A percentile compares a stretch with the other conserved stretches of the same genome.
Conservation (phyloP, 1,140 invertebrate genomes). For the Drosophila miranda region DNA sequence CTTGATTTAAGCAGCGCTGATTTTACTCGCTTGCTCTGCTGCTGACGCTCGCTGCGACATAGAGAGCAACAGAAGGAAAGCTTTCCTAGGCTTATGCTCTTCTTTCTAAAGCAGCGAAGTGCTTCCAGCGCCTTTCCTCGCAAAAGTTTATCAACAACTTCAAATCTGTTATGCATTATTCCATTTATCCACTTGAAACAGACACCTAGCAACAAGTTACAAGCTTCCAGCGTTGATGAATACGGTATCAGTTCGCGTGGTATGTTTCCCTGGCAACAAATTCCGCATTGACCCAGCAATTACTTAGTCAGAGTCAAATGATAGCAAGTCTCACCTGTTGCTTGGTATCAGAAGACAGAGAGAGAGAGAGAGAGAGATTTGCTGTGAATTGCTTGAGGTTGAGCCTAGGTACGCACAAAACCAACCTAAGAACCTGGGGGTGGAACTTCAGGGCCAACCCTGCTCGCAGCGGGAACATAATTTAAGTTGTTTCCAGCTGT, state of each 20-base stretch:
- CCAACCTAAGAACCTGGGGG: constrained; percentile 68
- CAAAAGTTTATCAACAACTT: constrained; percentile 10
- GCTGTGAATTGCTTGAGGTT: constrained; percentile 69
- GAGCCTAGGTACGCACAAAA: constrained; percentile 53
- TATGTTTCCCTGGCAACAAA: constrained; percentile 27
- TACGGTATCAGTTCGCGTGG: neutral
- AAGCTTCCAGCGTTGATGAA: constrained; percentile 12
- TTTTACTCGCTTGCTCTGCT: too few species aligned
- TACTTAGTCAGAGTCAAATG: constrained; percentile 18
- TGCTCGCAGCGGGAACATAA: constrained; percentile 69
- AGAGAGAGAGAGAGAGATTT: neutral
- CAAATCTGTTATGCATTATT: neutral
- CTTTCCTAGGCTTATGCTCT: neutral
- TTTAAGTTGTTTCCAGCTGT: constrained; percentile 80
- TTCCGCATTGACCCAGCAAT: constrained; percentile 19
- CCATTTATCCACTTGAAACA: constrained; percentile 8
- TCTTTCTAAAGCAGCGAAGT: too few species aligned
- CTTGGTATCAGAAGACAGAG: constrained; percentile 38
- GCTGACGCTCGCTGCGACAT: too few species aligned
- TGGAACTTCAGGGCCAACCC: neutral
- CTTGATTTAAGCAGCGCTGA: too few species aligned
- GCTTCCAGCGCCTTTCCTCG: neutral
- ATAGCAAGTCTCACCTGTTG: constrained; percentile 36
- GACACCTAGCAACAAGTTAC: constrained; percentile 14
- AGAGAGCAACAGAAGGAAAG: too few species aligned